Evolutionary conservation across 2,113 vertebrate species (phyloP).

Genomic region (Tricholaema leucomelas): DNA sequence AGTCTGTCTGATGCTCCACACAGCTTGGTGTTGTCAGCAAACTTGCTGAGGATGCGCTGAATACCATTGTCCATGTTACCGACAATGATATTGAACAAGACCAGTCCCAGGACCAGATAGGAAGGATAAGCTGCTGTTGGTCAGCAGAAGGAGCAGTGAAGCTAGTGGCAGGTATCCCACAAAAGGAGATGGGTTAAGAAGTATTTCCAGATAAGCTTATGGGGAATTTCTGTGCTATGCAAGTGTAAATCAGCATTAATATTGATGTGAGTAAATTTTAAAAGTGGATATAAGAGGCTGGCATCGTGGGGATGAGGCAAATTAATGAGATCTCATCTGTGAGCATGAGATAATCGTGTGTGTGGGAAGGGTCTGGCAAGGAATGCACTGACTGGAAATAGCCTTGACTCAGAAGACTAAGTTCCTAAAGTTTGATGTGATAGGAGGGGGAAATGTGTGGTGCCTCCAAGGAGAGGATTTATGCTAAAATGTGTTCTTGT

Average conservation of each 20-base stretch:
- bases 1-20: too few species aligned
- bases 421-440: not conserved
- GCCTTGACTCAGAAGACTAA: not conserved
- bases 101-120: too few species aligned
- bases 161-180: not conserved
- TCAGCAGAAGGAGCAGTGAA: not conserved
- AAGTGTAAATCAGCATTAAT: not conserved
- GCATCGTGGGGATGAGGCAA: not conserved
- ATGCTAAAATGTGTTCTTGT: not conserved
- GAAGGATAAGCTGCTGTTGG: too few species aligned
- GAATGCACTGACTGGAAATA: not conserved
- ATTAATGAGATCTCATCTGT: constrained; percentile 27
- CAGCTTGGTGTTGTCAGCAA: too few species aligned
- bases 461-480: not conserved
- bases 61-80: too few species aligned
- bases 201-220: not conserved
- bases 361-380: not conserved
- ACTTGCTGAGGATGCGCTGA: too few species aligned
- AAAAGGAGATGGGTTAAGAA: not conserved
- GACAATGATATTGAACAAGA: too few species aligned
- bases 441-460: not conserved
- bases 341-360: not conserved
- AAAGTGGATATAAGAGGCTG: not conserved
- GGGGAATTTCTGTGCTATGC: not conserved
- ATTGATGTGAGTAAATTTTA: constrained; percentile 2